phyloP scores from a whole-genome alignment of 64 coral and sea anemone genomes.

The Montipora efflorescens region DNA sequence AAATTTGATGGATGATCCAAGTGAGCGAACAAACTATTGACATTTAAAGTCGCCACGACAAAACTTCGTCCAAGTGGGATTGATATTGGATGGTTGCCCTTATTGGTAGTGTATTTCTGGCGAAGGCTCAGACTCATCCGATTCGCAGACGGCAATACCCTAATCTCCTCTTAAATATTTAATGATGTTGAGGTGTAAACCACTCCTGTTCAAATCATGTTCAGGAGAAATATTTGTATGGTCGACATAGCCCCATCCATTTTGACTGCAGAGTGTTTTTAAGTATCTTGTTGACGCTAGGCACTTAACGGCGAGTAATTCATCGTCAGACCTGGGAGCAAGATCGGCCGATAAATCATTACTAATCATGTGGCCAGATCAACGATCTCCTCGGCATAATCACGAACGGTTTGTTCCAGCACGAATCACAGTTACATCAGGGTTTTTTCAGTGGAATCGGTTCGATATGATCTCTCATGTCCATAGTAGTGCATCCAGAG shows the following conservation, averaged over 20 bases:
- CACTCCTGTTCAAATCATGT: background rate
- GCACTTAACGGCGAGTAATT: conserved; percentile 28
- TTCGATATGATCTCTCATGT: conserved; percentile 54
- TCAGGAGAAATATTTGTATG: too few relatives aligned
- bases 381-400: conserved; percentile 45
- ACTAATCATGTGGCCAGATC: conserved; percentile 4
- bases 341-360: background rate
- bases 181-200: background rate
- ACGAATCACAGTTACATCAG: conserved; percentile 25
- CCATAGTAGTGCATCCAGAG: conserved; percentile 29
- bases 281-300: conserved; percentile 40
- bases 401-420: conserved; percentile 34
- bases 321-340: conserved; percentile 45
- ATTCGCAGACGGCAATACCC: conserved; percentile 52
- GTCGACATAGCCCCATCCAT: background rate
- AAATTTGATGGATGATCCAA: conserved; percentile 24
- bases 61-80: background rate
- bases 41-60: conserved; percentile 39
- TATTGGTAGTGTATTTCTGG: background rate
- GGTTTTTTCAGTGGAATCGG: background rate
- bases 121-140: conserved; percentile 26
- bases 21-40: conserved; percentile 55
- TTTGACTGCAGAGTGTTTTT: conserved; percentile 8
- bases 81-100: background rate
- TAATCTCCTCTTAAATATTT: conserved; percentile 16